These are phyloP conservation scores for Pelochelys cantorii DNA, from an alignment of 2,797 vertebrate species.

Conservation along the genomic window DNA sequence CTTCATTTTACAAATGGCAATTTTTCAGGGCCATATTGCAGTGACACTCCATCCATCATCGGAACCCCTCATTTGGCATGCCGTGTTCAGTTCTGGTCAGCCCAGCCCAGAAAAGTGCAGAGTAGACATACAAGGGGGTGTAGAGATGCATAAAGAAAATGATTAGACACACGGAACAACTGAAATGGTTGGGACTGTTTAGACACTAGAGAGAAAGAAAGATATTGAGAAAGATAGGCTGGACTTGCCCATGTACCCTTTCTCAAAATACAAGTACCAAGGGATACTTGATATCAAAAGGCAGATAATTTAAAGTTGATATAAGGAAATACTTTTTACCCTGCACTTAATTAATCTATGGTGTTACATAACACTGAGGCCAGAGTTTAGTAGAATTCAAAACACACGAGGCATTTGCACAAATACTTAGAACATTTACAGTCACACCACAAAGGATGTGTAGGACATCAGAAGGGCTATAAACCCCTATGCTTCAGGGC, in stretches of 20 bases:
- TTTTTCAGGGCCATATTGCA: background rate
- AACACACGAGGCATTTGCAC: background rate
- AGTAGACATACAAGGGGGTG: background rate
- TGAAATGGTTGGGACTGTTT: background rate
- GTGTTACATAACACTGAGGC: constrained; percentile 8
- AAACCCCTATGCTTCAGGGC: background rate
- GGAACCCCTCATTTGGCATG: background rate
- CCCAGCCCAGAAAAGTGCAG: background rate
- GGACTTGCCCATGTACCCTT: constrained; percentile 10
- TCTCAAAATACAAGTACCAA: background rate
- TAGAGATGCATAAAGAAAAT: background rate
- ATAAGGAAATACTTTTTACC: constrained; percentile 40
- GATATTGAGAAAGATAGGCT: background rate
- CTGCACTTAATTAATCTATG: constrained; percentile 18
- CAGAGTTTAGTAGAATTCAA: constrained; percentile 6
- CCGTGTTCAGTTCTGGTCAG: background rate
- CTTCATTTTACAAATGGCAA: background rate
- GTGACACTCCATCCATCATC: background rate
- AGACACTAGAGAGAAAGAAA: background rate
- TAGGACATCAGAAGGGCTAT: background rate
- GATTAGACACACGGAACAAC: background rate
- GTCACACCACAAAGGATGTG: background rate
- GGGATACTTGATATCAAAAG: constrained; percentile 5
- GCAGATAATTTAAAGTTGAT: constrained; percentile 37
- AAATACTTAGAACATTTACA: background rate